Conservation (phyloP, 2,888 invertebrate species). For the Chloromyia formosa region DNA sequence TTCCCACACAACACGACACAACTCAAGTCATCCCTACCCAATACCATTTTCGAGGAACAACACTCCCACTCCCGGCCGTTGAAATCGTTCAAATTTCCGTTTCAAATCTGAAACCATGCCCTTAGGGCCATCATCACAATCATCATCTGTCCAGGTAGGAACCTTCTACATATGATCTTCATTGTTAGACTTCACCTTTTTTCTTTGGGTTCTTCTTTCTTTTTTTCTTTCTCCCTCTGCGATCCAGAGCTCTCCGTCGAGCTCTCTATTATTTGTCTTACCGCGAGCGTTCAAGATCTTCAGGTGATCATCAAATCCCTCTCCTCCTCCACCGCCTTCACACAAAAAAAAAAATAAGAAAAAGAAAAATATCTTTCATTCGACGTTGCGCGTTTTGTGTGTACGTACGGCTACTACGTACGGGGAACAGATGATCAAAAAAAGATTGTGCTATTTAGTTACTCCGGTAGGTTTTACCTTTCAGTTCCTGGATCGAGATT, state of each 20-base stretch:
- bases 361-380: too few relatives aligned
- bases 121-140: background rate
- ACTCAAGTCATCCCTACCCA: too few relatives aligned
- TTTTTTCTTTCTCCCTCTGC: too few relatives aligned
- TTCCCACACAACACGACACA: too few relatives aligned
- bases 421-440: slow-evolving; percentile 30
- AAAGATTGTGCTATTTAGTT: slow-evolving; percentile 33
- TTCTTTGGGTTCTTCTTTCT: background rate
- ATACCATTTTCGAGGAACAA: too few relatives aligned
- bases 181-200: slow-evolving; percentile 7
- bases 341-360: too few relatives aligned
- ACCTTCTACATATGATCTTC: slow-evolving; percentile 8
- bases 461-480: slow-evolving; percentile 32
- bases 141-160: slow-evolving; percentile 15
- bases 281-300: slow-evolving; percentile 3
- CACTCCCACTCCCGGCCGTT: too few relatives aligned
- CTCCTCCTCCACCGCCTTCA: background rate
- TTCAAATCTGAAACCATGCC: background rate
- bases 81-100: too few relatives aligned
- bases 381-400: too few relatives aligned
- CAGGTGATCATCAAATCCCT: slow-evolving; percentile 30
- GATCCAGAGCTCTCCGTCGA: too few relatives aligned
- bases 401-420: background rate
- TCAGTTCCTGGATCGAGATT: slow-evolving; percentile 41
- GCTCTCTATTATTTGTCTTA: slow-evolving; percentile 3